Conservation (phyloP, 2,888 invertebrate species). For the Agonopterix alstromeriana region DNA sequence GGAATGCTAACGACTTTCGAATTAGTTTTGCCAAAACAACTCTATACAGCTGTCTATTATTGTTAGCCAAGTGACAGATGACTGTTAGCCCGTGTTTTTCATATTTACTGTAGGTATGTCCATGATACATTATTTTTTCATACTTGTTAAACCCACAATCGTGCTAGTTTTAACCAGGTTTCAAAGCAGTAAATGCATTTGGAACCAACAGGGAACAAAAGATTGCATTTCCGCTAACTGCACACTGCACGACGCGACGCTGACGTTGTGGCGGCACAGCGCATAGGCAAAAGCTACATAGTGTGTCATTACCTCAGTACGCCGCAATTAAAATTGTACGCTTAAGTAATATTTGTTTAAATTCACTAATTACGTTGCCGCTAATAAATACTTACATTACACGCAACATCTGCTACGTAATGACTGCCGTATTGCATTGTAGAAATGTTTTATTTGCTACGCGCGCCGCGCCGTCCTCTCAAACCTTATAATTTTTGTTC, state of each 20-base stretch:
- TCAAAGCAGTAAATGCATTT: no score
- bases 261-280: neutral
- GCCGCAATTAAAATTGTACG: constrained; percentile 64
- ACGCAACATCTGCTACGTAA: constrained; percentile 66
- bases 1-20: constrained; percentile 20
- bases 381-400: constrained; percentile 69
- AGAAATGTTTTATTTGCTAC: constrained; percentile 55
- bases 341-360: constrained; percentile 70
- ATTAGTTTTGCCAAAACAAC: constrained; percentile 5
- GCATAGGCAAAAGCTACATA: constrained; percentile 4
- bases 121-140: no score
- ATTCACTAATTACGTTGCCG: constrained; percentile 55
- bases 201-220: constrained; percentile 11
- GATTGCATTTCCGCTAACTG: constrained; percentile 29
- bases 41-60: neutral
- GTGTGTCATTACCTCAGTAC: constrained; percentile 7
- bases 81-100: no score
- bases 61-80: neutral
- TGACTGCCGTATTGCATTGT: constrained; percentile 45
- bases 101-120: no score
- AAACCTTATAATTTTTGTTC: constrained; percentile 53
- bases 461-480: constrained; percentile 26
- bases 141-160: no score
- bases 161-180: no score
- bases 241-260: neutral